Conservation (phyloP, 2,113 vertebrate species). For the Brachypteracias leptosomus region DNA sequence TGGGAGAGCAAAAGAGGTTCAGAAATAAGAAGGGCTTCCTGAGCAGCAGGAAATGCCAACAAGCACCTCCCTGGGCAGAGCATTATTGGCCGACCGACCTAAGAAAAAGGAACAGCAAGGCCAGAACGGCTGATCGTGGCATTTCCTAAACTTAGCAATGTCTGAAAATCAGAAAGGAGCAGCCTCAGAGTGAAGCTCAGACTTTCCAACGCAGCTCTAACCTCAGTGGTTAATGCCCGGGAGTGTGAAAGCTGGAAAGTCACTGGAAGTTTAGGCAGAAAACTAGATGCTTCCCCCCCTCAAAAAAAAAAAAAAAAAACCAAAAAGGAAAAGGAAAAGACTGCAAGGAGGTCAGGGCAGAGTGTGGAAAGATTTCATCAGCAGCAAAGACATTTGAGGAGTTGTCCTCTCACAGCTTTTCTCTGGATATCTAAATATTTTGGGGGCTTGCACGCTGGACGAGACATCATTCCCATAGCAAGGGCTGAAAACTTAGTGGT, state of each 20-base stretch:
- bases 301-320: neutral
- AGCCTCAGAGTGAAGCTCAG: neutral
- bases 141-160: neutral
- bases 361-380: slow-evolving; percentile 22
- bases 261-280: neutral
- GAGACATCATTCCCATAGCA: neutral
- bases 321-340: neutral
- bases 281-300: neutral
- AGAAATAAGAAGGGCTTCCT: slow-evolving; percentile 40
- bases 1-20: neutral
- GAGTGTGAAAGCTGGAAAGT: neutral
- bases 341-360: neutral
- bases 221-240: neutral
- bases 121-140: neutral
- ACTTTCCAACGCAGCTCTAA: neutral
- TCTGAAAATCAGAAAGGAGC: neutral
- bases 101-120: neutral
- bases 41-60: slow-evolving; percentile 43
- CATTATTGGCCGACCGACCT: neutral
- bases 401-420: neutral
- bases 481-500: neutral
- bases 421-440: neutral
- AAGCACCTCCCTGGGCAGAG: neutral
- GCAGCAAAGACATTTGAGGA: neutral
- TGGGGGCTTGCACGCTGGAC: rapidly evolving